These are phyloP conservation scores for Pogonomyrmex californicus DNA, from an alignment of 1,140 invertebrate species.

Conservation along the genomic window DNA sequence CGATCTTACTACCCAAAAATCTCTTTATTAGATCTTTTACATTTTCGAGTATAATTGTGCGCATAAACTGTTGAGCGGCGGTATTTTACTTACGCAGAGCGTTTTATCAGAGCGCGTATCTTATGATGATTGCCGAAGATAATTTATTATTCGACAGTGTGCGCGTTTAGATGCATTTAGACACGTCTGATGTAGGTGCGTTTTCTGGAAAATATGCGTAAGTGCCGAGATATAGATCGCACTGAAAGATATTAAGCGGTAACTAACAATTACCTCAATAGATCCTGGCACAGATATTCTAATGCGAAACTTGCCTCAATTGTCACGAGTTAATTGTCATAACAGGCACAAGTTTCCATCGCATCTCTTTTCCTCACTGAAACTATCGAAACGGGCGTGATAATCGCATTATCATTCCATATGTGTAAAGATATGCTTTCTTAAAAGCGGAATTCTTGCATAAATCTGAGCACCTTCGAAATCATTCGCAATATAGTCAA, in stretches of 20 bases:
- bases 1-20: not conserved
- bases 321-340: slow-evolving; percentile 51
- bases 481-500: not conserved
- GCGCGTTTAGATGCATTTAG: slow-evolving; percentile 15
- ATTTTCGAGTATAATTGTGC: not conserved
- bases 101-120: not conserved
- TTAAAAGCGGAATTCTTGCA: not conserved
- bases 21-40: not conserved
- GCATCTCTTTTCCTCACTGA: slow-evolving; percentile 1
- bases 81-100: slow-evolving; percentile 38
- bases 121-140: not conserved
- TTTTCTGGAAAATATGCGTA: slow-evolving; percentile 28
- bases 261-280: slow-evolving; percentile 50
- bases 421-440: slow-evolving; percentile 28
- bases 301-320: slow-evolving; percentile 54
- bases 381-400: slow-evolving; percentile 10
- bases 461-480: slow-evolving; percentile 18
- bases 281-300: slow-evolving; percentile 39
- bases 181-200: not conserved
- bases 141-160: slow-evolving; percentile 14
- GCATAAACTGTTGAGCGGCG: slow-evolving; percentile 10
- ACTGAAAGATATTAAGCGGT: slow-evolving; percentile 20
- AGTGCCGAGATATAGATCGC: slow-evolving; percentile 22
- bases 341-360: slow-evolving; percentile 41
- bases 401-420: slow-evolving; percentile 1